Percentiles rank a stretch among this genome's conserved stretches.
Evolutionary conservation across 64 coral and sea anemone species (phyloP).

Genomic region (Exaiptasia diaphana): DNA sequence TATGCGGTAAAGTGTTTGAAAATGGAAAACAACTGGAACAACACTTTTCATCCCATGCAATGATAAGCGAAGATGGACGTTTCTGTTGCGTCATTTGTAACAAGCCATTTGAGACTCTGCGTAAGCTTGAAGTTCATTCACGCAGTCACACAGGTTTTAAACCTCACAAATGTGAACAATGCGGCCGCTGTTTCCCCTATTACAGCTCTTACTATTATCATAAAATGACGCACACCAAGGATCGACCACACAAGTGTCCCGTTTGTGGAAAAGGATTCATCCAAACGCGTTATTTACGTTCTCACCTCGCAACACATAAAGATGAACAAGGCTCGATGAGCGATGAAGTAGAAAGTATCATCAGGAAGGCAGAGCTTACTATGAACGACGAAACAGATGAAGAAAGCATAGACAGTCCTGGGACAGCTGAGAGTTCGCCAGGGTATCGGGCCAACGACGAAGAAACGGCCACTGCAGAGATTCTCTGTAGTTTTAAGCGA

Average conservation of each 20-base stretch:
- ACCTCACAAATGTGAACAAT: slow-evolving; percentile 82
- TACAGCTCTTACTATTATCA: slow-evolving; percentile 95
- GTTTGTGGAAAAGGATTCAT: slow-evolving; percentile 91
- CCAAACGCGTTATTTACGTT: slow-evolving; percentile 79
- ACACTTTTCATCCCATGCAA: slow-evolving; percentile 81
- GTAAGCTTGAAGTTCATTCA: slow-evolving; percentile 85
- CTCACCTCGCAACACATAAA: slow-evolving; percentile 79
- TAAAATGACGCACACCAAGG: slow-evolving; percentile 94
- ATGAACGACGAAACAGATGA: background rate
- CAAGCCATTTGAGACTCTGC: slow-evolving; percentile 81
- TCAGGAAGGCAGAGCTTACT: slow-evolving; percentile 1
- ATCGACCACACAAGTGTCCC: slow-evolving; percentile 84
- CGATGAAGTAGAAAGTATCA: slow-evolving; percentile 47
- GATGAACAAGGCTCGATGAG: slow-evolving; percentile 68
- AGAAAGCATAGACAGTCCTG: slow-evolving; percentile 22
- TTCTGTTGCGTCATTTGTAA: slow-evolving; percentile 79
- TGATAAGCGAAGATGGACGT: slow-evolving; percentile 70
- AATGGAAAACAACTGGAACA: slow-evolving; percentile 81
- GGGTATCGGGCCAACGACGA: slow-evolving; percentile 16
- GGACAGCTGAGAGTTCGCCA: background rate
- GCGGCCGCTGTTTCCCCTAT: slow-evolving; percentile 84
- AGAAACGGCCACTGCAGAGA: slow-evolving; percentile 65
- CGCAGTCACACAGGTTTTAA: slow-evolving; percentile 89
- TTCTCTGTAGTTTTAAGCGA: slow-evolving; percentile 81
- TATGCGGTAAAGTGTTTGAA: slow-evolving; percentile 68